These are phyloP conservation scores for Spermophilus dauricus DNA, from an alignment of 2,113 vertebrate genomes.

Conservation along the genomic window DNA sequence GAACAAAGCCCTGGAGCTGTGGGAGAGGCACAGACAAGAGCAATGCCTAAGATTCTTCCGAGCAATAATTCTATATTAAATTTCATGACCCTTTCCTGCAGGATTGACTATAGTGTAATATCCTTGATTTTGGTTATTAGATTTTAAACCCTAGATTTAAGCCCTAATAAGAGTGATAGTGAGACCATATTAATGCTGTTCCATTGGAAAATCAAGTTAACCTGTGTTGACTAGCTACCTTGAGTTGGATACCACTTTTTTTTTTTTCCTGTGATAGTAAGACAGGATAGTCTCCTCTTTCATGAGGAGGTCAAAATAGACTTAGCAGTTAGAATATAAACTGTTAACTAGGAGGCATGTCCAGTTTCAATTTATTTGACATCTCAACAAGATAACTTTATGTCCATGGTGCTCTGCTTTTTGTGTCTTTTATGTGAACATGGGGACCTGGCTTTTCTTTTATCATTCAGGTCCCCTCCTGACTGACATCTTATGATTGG, in stretches of 20 bases:
- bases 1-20: not conserved
- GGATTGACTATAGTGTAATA: not conserved
- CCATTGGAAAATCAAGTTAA: not conserved
- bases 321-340: not conserved
- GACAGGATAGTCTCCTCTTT: too few relatives aligned
- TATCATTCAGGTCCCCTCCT: not conserved
- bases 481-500: rapidly evolving
- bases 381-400: not conserved
- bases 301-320: not conserved
- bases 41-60: too few relatives aligned
- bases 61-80: not conserved
- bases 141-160: not conserved
- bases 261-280: not conserved
- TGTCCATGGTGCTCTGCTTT: not conserved
- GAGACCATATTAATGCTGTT: not conserved
- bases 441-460: rapidly evolving
- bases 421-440: not conserved
- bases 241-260: not conserved
- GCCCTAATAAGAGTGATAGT: not conserved
- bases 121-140: not conserved
- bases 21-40: not conserved
- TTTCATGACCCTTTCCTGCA: not conserved
- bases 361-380: too few relatives aligned
- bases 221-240: not conserved
- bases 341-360: not conserved